phyloP scores from a whole-genome alignment of 2,888 invertebrate genomes.

The Notodonta ziczac region DNA sequence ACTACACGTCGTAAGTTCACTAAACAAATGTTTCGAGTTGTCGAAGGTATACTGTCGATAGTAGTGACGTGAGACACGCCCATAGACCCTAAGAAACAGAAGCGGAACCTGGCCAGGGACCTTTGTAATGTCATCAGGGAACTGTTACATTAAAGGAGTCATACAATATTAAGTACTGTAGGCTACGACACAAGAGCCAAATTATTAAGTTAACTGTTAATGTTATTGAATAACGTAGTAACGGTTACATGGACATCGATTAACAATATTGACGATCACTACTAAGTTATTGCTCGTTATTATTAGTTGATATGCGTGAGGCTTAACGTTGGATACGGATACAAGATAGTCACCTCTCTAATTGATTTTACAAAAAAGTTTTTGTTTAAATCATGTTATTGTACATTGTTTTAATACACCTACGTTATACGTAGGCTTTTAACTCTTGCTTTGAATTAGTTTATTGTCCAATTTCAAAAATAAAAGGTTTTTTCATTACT shows the following conservation, averaged over 20 bases:
- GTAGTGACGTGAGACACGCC: constrained; percentile 26
- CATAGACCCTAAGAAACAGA: neutral
- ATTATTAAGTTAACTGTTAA: constrained; percentile 35
- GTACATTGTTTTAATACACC: no score
- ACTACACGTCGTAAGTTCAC: constrained; percentile 73
- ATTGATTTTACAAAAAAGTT: no score
- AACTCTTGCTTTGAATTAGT: no score
- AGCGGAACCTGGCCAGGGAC: neutral
- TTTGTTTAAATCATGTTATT: no score
- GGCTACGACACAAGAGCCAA: constrained; percentile 39
- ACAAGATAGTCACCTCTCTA: neutral
- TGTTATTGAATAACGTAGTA: constrained; percentile 19
- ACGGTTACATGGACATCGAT: constrained; percentile 49
- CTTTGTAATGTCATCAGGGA: neutral
- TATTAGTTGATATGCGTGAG: constrained; percentile 15
- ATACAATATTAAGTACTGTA: neutral
- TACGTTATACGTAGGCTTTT: no score
- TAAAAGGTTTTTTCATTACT: no score
- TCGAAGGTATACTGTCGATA: constrained; percentile 63
- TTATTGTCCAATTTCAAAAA: no score
- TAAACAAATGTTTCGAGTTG: constrained; percentile 66
- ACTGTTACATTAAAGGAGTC: neutral
- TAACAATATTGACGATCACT: constrained; percentile 35
- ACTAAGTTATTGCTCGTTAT: constrained; percentile 36
- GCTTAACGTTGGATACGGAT: constrained; percentile 10